A percentile compares a stretch with the other conserved stretches of the same genome.
Evolutionary conservation across 2,113 vertebrate species (phyloP).

Genomic region (Oxyura jamaicensis): DNA sequence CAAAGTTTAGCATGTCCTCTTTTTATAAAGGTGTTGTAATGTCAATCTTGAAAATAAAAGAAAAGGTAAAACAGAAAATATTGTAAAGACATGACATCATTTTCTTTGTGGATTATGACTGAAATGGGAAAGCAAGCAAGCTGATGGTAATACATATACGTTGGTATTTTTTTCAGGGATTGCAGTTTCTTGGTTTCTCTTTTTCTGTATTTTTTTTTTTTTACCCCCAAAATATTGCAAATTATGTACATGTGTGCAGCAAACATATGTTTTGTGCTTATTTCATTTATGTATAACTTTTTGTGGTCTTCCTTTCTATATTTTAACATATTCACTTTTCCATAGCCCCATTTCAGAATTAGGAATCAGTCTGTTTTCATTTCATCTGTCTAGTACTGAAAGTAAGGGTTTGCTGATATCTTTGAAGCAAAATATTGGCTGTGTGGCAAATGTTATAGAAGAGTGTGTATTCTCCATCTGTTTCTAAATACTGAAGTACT

Average conservation of each 20-base stretch:
- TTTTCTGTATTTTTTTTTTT: not conserved
- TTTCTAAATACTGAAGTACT: not conserved
- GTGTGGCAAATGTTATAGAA: fast-evolving
- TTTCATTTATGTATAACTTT: not conserved
- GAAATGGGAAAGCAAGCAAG: not conserved
- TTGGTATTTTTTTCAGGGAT: not conserved
- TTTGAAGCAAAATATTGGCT: not conserved
- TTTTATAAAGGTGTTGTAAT: not conserved
- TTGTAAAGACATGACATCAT: fast-evolving
- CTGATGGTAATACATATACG: not conserved
- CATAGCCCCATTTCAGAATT: not conserved
- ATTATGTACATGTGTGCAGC: fast-evolving
- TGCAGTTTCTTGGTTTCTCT: fast-evolving
- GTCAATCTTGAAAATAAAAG: not conserved
- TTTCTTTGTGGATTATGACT: not conserved
- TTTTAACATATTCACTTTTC: not conserved
- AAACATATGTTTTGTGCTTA: not conserved
- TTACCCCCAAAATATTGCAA: fast-evolving
- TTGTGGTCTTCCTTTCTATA: not conserved
- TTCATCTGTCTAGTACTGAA: not conserved
- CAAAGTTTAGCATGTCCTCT: not conserved
- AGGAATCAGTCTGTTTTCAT: not conserved
- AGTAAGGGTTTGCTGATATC: not conserved
- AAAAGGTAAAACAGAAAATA: not conserved
- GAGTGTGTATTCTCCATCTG: not conserved